phyloP scores from a whole-genome alignment of 2,113 vertebrate species.

The Podarcis cretensis region DNA sequence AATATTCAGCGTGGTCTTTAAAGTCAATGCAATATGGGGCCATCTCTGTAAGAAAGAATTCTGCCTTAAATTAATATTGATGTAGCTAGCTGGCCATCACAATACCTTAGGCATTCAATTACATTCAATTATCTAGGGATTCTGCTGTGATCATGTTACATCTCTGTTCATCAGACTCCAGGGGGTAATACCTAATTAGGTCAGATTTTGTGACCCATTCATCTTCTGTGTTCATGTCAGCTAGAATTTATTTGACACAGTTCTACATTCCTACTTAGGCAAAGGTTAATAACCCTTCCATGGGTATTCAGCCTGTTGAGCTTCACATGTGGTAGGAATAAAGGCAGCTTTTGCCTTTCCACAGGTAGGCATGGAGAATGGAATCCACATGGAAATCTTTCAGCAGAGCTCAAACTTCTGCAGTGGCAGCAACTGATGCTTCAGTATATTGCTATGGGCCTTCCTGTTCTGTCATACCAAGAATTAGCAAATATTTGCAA shows the following conservation, averaged over 20 bases:
- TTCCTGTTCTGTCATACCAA: too few relatives aligned
- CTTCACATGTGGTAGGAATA: neutral
- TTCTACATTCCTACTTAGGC: constrained; percentile 17
- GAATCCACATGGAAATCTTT: neutral
- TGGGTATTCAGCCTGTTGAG: constrained; percentile 10
- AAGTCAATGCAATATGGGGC: constrained; percentile 5
- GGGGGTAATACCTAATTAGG: neutral
- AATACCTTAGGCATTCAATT: constrained; percentile 9
- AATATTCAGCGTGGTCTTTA: constrained; percentile 39
- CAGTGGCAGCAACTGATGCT: neutral
- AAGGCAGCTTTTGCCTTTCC: neutral
- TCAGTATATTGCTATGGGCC: too few relatives aligned
- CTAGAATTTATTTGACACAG: constrained; percentile 32
- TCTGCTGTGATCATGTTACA: constrained; percentile 18
- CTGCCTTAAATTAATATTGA: constrained; percentile 22
- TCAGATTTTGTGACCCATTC: constrained; percentile 9
- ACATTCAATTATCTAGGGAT: constrained; percentile 19
- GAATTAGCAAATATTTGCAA: too few relatives aligned
- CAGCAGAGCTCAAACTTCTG: neutral
- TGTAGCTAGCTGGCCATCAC: constrained; percentile 17
- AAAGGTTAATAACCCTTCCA: constrained; percentile 33
- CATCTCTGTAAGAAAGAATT: constrained; percentile 27
- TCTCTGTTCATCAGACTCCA: constrained; percentile 39
- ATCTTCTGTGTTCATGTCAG: constrained; percentile 24
- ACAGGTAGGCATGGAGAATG: neutral